Evolutionary conservation across 37 sponge, comb jelly and placozoan species (phyloP), one percentile per base, ranked within the genome.

Genomic region (Eunapius fragilis): DNA sequence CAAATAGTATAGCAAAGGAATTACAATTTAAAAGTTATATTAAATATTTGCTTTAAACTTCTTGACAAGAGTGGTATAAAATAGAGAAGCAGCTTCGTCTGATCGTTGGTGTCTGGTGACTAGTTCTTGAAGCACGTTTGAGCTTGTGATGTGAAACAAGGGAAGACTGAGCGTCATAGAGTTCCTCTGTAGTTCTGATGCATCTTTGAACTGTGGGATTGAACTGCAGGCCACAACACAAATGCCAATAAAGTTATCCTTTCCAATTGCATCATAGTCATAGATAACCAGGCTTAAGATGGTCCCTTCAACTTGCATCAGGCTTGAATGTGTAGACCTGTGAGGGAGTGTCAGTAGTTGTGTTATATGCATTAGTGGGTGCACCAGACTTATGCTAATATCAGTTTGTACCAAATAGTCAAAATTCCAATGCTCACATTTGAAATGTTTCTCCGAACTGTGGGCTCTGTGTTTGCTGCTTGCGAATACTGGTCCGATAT

Each of bases 161-260:
- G 58, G 58, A 13, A 58, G 58, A 0, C 22, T 58, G 14, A 58
- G 58, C 58, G 14, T 58, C 58, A 58, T 58, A 2, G 58, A 19
- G 22, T 19, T 58, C 17, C 1, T 58, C 14, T 17, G 58, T 17
- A 58, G 58, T 58, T 58, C 58, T 13, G 58, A 58, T 12, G 17
- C 58, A 58, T 58, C 58, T 58, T 67, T 35, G n/a, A 85, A 37
- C 24, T 17, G 12, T 30, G 90, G 90, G 31, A 90, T 81, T 68
- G 32, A 45, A 17, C 82, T 72, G 68, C 86, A 81, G 27, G 83
- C 25, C 25, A 89, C 75, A 27, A 82, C 93, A 83, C 86, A 80
- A 50, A 92, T 36, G 7, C 93, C 93, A 74, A 49, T 70, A 72
- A 89, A 85, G 76, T 83, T 81, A 76, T 92, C 81, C 37, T 81